Evolutionary conservation across 2,113 vertebrate genomes (phyloP), one percentile per base, ranked within the genome.

Genomic region (Genyomyrus donnyi): DNA sequence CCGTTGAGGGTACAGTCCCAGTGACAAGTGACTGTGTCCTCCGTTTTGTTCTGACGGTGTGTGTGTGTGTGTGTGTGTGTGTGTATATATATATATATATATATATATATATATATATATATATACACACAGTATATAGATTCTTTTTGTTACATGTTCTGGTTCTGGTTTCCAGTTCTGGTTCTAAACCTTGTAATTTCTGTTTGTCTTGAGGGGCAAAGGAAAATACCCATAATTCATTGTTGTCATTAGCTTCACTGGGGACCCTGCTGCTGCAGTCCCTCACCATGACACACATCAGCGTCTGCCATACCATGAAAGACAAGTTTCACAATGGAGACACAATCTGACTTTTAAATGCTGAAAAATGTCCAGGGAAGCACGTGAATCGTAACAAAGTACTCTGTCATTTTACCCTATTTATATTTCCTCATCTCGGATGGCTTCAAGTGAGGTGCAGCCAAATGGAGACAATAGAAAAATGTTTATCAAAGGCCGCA

Each of bases 301-400:
- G 17, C 50, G 48, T 89, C 91, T 95, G 95, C 96, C 97, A 96
- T 95, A 94, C 95, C 93, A 94, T 93, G 94, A 91, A 96, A 96
- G 97, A 96, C 95, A 97, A 95, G 96, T 95, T 95, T 92, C 92
- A 91, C 96, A 94, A 93, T 94, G 95, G 96, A 94, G 95, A 97
- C 97, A 96, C 98, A 98, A 98, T 97, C 97, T 97, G 95, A 97
- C 96, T 97, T 95, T 94, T 98, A 97, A 94, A 93, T 94, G 94
- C 92, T 91, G 91, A 92, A 96, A 94, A 94, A 91, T 95, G 94
- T 96, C 95, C 95, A 95, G 91, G 42, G 46, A 27, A 27, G 46
- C 39, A 66, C 4, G 58, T 95, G 97, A 99, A 98, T 98, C 97
- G 97, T 93, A 97, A 97, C 98, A 99, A 99, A 98, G 95, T 97